Conservation (phyloP, 2,113 vertebrate genomes). For the Chloropsis hardwickii region DNA sequence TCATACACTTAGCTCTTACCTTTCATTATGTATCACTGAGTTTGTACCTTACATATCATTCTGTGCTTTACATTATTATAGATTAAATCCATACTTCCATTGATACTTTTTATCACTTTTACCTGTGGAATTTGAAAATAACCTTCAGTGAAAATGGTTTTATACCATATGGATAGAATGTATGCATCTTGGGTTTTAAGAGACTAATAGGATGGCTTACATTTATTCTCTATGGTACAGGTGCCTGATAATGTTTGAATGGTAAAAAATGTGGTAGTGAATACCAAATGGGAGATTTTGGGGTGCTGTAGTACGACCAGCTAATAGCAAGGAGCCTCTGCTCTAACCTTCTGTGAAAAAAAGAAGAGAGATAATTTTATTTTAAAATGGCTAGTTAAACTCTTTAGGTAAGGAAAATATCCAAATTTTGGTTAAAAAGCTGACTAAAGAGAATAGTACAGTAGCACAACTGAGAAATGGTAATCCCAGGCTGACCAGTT, state of each 20-base stretch:
- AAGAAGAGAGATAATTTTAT: neutral
- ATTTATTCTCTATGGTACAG: neutral
- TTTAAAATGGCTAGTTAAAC: neutral
- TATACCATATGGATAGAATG: neutral
- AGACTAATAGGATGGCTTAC: neutral
- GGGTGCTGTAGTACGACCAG: neutral
- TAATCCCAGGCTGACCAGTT: neutral
- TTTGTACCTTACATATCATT: neutral
- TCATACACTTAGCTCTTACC: neutral
- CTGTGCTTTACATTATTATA: neutral
- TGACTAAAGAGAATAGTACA: neutral
- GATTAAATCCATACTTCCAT: neutral
- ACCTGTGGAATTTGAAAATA: neutral
- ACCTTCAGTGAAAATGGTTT: neutral
- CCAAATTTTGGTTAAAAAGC: neutral
- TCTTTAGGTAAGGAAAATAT: neutral
- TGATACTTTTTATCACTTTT: neutral
- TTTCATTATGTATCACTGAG: neutral
- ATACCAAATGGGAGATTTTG: neutral
- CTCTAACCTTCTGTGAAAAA: neutral
- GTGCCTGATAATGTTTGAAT: neutral
- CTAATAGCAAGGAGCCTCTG: neutral
- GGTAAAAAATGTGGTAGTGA: neutral
- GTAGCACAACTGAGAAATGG: neutral
- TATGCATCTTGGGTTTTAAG: neutral